These are phyloP conservation scores for Denticeps clupeoides DNA, from an alignment of 2,797 vertebrate genomes.

Conservation along the genomic window DNA sequence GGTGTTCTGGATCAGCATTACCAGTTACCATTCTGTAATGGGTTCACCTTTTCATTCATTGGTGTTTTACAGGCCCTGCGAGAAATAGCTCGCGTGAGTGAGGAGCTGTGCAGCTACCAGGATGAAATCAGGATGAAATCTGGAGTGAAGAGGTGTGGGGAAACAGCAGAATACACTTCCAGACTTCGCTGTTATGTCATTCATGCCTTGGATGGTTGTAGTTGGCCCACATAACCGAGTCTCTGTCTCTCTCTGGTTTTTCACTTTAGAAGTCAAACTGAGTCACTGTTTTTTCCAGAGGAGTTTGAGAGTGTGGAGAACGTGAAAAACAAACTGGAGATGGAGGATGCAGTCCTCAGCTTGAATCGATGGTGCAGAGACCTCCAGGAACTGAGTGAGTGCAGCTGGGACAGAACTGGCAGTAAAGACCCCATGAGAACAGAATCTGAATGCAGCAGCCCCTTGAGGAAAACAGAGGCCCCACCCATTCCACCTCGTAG, in stretches of 20 bases:
- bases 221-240: background rate
- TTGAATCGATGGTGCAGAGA: slow-evolving; percentile 53
- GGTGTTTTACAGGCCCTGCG: slow-evolving; percentile 72
- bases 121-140: slow-evolving; percentile 77
- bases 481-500: slow-evolving; percentile 78
- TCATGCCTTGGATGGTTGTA: background rate
- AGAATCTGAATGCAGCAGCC: slow-evolving; percentile 28
- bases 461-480: slow-evolving; percentile 44
- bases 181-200: background rate
- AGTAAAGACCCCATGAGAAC: slow-evolving; percentile 32
- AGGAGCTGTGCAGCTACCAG: slow-evolving; percentile 95
- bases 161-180: background rate
- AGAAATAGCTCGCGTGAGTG: slow-evolving; percentile 91
- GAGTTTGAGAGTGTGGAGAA: slow-evolving; percentile 42
- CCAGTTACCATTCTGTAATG: background rate
- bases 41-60: slow-evolving; percentile 7
- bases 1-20: background rate
- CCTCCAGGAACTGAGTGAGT: slow-evolving; percentile 52
- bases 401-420: slow-evolving; percentile 54
- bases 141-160: slow-evolving; percentile 68
- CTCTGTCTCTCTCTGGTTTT: slow-evolving; percentile 5
- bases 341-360: slow-evolving; percentile 43
- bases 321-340: slow-evolving; percentile 37
- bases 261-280: slow-evolving; percentile 38
- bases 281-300: slow-evolving; percentile 44